Evolutionary conservation across 2,797 vertebrate species (phyloP).

Genomic region (Argyrosomus regius): DNA sequence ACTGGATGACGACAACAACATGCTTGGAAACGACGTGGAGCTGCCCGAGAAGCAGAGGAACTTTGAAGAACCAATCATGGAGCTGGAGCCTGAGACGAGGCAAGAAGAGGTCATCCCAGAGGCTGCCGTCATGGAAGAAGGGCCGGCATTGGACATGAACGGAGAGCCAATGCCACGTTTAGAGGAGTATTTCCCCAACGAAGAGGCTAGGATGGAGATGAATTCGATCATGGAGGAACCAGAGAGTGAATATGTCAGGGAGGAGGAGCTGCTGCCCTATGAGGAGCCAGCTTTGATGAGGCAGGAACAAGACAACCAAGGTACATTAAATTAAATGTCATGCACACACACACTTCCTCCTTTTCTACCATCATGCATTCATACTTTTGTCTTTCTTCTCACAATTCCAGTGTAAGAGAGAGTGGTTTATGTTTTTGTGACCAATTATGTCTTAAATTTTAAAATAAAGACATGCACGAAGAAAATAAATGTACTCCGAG

Average conservation of each 20-base stretch:
- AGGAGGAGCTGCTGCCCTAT: slow-evolving; percentile 5
- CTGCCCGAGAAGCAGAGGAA: not conserved
- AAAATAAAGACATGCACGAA: no score
- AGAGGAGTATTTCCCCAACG: slow-evolving; percentile 39
- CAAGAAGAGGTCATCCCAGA: slow-evolving; percentile 18
- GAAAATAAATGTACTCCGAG: no score
- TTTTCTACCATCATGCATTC: no score
- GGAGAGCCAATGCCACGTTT: not conserved
- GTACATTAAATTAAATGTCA: no score
- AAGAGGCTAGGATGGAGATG: slow-evolving; percentile 19
- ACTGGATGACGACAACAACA: not conserved
- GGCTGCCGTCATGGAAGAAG: slow-evolving; percentile 29
- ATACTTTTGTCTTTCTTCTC: no score
- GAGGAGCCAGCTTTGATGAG: slow-evolving; percentile 19
- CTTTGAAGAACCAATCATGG: slow-evolving; percentile 27
- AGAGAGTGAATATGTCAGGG: not conserved
- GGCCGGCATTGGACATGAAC: slow-evolving; percentile 31
- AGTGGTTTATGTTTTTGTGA: no score
- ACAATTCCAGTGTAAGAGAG: no score
- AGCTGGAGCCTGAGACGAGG: slow-evolving; percentile 28
- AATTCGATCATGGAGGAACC: slow-evolving; percentile 14
- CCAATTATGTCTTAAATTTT: no score
- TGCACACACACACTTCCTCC: no score
- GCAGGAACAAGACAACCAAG: no score
- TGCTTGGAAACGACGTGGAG: slow-evolving; percentile 5